These are phyloP conservation scores for Numenius phaeopus DNA, from an alignment of 2,797 vertebrate species.

Conservation along the genomic window DNA sequence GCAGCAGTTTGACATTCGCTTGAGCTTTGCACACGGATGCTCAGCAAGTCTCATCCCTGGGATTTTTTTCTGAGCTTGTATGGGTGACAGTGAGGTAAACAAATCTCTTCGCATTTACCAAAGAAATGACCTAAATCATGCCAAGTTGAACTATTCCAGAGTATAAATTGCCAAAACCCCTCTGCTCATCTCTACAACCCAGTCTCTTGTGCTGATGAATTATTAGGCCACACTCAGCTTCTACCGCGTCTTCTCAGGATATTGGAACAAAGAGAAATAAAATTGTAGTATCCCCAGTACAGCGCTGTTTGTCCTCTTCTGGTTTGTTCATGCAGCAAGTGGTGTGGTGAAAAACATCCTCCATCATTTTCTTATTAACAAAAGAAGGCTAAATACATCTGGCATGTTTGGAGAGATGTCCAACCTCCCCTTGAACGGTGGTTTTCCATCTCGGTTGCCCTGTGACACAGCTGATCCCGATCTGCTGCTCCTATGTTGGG, in stretches of 20 bases:
- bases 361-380: background rate
- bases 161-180: background rate
- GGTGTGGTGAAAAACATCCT: background rate
- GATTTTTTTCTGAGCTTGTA: background rate
- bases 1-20: background rate
- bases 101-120: background rate
- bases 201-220: background rate
- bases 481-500: background rate
- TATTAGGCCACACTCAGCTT: background rate
- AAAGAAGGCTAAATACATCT: background rate
- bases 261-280: background rate
- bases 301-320: background rate
- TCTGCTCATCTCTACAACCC: background rate
- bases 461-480: background rate
- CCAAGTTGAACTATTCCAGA: background rate
- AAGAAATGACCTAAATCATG: background rate
- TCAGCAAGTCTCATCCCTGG: background rate
- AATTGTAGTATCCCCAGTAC: rapidly evolving
- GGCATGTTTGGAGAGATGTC: background rate
- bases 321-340: background rate
- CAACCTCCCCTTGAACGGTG: background rate
- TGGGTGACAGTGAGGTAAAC: background rate
- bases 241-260: background rate
- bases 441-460: background rate
- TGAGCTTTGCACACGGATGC: background rate